These are phyloP conservation scores for Bubo bubo DNA, from an alignment of 2,113 vertebrate species.

Conservation along the genomic window DNA sequence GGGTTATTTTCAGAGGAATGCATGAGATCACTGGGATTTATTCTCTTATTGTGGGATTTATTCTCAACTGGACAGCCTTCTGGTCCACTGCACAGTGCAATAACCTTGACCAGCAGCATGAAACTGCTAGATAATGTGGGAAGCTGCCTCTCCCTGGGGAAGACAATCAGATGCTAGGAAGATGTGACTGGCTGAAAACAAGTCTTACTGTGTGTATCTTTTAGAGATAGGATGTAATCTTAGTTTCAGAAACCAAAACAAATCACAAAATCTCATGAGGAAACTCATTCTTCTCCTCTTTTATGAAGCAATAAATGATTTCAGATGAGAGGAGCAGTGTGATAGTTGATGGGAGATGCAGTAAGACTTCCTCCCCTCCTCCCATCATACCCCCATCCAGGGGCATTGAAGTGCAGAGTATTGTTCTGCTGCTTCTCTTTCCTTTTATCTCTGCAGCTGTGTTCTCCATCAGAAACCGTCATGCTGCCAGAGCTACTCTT, in stretches of 20 bases:
- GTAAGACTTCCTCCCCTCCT: neutral
- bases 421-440: constrained; percentile 13
- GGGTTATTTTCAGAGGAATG: neutral
- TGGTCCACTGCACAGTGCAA: neutral
- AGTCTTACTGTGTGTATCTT: neutral
- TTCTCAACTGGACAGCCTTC: neutral
- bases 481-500: neutral
- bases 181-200: neutral
- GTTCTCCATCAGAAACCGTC: constrained; percentile 12
- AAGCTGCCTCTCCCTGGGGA: constrained; percentile 17
- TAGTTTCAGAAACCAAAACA: constrained; percentile 11
- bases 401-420: neutral
- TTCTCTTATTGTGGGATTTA: neutral
- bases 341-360: neutral
- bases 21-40: neutral
- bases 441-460: constrained; percentile 18
- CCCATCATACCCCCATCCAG: neutral
- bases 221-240: neutral
- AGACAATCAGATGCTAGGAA: neutral
- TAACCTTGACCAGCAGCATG: neutral
- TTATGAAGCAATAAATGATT: neutral
- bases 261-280: neutral
- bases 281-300: neutral
- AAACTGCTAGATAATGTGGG: neutral
- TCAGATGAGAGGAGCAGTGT: neutral